Base-by-base conservation (phyloP, 2,797 vertebrate genomes). In the Eupleurogrammus muticus region DNA sequence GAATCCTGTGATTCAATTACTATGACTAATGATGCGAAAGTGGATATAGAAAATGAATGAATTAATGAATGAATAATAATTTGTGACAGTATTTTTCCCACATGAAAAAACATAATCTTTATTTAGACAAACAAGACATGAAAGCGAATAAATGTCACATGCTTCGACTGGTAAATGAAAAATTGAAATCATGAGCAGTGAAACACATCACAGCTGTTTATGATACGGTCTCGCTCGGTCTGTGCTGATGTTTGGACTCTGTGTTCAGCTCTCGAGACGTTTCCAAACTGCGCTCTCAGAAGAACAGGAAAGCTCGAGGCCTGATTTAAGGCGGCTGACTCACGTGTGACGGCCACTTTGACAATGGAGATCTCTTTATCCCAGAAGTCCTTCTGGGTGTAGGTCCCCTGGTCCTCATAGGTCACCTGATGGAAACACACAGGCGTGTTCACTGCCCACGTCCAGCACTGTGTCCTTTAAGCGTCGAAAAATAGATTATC, bases 391-490 rank as follows among this genome's bases (percentile, higher is more conserved):
- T 0, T 79, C 58, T 87, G 73, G 19, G 16, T 38, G 67, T 92
- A 93, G 0, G 83, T 91, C 38, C 92, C 92, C 59, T 88, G 17
- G 52, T 93, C 87, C 1, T 86, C 83, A 74, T 80, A 92, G 0
- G 81, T 91, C 57, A 90, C 90, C 65, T 83, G 60, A 47, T 0
- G 20, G 32, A 84, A 54, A 8, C 8, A 58, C 3, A 76, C 19
- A 60, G 14, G 38, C 24, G 20, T 17, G 21, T 9, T 5, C 36
- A 44, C 34, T 49, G 4, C 5, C 2, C 13, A 5, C 36, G 14
- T 40, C 11, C 6, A 53, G 32, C 14, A 24, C 9, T 21, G 13
- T 8, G 11, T 19, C 5, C 6, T 2, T 36, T 35, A 10, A 1
- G 14, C 36, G 12, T 11, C 16, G 1, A 23, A 17, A 23, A 17